Conservation (phyloP, 2,797 vertebrate genomes). For the Pachyuromys duprasi region DNA sequence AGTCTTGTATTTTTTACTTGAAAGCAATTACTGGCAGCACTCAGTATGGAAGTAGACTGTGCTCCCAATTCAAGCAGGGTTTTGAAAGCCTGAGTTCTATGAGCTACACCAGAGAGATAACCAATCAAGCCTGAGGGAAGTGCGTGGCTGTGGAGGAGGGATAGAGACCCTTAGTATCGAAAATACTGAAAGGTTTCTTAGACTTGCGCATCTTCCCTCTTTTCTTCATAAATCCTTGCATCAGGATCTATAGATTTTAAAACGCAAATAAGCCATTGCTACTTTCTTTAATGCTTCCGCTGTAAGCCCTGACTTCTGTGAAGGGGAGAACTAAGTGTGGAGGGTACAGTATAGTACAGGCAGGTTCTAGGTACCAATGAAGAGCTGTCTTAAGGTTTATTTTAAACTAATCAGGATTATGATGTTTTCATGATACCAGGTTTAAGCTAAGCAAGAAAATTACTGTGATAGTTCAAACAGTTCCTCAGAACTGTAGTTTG, state of each 20-base stretch:
- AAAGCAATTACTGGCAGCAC: not conserved
- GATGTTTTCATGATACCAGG: not conserved
- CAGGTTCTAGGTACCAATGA: not conserved
- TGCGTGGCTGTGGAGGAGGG: not conserved
- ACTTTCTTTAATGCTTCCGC: not conserved
- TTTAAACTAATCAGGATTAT: not conserved
- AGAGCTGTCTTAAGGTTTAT: not conserved
- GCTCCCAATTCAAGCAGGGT: not conserved
- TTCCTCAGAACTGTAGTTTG: conserved; percentile 33
- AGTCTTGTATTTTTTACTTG: not conserved
- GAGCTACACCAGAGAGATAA: not conserved
- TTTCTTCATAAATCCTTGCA: not conserved
- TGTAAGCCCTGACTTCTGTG: not conserved
- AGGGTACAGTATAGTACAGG: not conserved
- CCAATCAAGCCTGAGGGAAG: not conserved
- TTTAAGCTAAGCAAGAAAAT: not conserved
- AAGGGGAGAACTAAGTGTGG: not conserved
- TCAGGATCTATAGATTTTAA: not conserved
- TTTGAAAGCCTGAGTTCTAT: not conserved
- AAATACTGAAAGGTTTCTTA: not conserved
- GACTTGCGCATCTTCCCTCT: not conserved
- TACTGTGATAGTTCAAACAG: not conserved
- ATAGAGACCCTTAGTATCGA: not conserved
- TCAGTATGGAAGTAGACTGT: not conserved
- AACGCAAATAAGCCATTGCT: not conserved